These are phyloP conservation scores for Brachypteracias leptosomus DNA, from an alignment of 2,113 vertebrate genomes.

Conservation along the genomic window DNA sequence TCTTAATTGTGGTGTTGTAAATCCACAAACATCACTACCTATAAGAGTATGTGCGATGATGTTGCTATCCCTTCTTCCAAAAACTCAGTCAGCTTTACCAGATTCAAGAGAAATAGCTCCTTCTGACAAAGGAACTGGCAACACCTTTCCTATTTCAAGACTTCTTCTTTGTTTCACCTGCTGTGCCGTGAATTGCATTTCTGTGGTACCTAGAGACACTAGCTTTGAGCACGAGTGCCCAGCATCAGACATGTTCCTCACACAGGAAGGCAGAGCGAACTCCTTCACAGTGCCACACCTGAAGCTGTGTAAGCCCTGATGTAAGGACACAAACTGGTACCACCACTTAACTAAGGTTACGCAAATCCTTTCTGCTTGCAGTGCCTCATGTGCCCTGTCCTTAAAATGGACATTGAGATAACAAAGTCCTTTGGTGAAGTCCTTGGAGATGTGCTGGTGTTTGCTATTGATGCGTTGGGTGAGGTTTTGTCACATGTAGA, in stretches of 20 bases:
- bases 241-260: fast-evolving
- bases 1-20: neutral
- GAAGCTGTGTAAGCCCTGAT: neutral
- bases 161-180: neutral
- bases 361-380: neutral
- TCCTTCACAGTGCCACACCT: neutral
- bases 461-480: fast-evolving
- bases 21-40: neutral
- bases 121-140: neutral
- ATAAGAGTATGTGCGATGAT: neutral
- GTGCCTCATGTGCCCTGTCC: neutral
- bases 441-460: neutral
- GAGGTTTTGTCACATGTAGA: neutral
- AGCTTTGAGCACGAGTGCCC: neutral
- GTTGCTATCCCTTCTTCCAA: neutral
- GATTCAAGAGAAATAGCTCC: neutral
- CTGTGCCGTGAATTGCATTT: neutral
- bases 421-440: neutral
- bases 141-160: neutral
- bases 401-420: neutral
- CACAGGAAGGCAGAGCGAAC: neutral
- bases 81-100: neutral
- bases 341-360: neutral
- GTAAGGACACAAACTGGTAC: too few species aligned
- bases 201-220: neutral